phyloP scores from a whole-genome alignment of 2,888 invertebrate species.

The Craniophora ligustri region DNA sequence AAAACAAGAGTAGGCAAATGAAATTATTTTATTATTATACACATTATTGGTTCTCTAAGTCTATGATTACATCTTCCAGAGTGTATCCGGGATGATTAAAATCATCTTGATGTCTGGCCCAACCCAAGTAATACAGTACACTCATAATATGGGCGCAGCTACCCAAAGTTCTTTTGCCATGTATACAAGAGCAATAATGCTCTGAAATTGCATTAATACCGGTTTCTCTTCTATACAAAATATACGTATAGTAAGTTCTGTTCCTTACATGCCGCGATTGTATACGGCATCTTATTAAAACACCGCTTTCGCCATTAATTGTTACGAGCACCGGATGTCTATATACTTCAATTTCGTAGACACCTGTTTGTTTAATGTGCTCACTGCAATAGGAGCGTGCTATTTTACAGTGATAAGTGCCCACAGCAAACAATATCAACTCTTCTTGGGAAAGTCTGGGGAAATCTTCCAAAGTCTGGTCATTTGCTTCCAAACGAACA shows the following conservation, averaged over 20 bases:
- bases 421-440: conserved; percentile 8
- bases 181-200: conserved; percentile 1
- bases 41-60: too few relatives aligned
- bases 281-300: conserved; percentile 18
- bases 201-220: conserved; percentile 3
- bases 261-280: conserved; percentile 7
- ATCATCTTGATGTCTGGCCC: conserved; percentile 3
- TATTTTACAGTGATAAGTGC: conserved; percentile 9
- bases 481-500: conserved; percentile 5
- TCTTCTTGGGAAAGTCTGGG: conserved; percentile 8
- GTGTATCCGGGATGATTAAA: too few relatives aligned
- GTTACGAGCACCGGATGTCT: conserved; percentile 10
- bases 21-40: too few relatives aligned
- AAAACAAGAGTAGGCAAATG: too few relatives aligned
- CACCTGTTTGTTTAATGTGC: conserved; percentile 20
- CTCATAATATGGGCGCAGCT: conserved; percentile 7
- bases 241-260: too few relatives aligned
- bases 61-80: too few relatives aligned
- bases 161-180: conserved; percentile 7
- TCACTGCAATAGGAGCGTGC: conserved; percentile 26
- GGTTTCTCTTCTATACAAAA: too few relatives aligned
- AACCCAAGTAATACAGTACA: conserved; percentile 6
- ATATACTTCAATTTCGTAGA: conserved; percentile 27
- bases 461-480: conserved; percentile 2
- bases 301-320: conserved; percentile 13